A percentile compares a stretch with the other conserved stretches of the same genome.
Conservation (phyloP, 2,113 vertebrate species). For the Fulica atra region DNA sequence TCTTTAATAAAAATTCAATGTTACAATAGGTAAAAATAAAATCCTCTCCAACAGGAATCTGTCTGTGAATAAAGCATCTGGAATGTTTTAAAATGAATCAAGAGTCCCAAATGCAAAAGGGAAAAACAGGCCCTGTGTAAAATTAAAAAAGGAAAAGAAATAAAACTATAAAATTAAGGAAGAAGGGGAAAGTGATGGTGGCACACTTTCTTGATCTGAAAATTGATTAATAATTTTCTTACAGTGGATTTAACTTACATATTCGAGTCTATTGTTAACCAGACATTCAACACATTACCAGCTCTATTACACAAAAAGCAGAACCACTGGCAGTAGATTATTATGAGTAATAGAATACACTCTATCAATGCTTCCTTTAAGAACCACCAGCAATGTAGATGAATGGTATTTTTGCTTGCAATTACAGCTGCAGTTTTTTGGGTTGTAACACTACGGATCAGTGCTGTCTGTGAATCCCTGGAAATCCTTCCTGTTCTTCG, state of each 20-base stretch:
- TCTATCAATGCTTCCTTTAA: neutral
- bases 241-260: neutral
- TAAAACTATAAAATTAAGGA: neutral
- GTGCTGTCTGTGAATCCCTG: neutral
- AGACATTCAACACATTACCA: neutral
- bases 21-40: neutral
- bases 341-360: neutral
- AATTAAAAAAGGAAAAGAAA: neutral
- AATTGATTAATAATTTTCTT: neutral
- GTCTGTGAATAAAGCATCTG: constrained; percentile 21
- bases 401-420: neutral
- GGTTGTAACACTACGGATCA: neutral
- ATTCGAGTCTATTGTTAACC: neutral
- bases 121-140: neutral
- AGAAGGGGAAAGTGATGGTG: neutral
- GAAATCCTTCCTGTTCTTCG: neutral
- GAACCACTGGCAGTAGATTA: neutral
- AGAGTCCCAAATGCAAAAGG: neutral
- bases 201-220: neutral
- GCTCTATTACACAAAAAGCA: neutral
- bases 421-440: neutral
- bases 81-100: constrained; percentile 38
- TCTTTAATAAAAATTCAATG: constrained; percentile 25
- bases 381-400: neutral
- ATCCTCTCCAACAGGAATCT: neutral